Base-by-base conservation (phyloP, 2,113 vertebrate species). In the Ariopsis seemanni region DNA sequence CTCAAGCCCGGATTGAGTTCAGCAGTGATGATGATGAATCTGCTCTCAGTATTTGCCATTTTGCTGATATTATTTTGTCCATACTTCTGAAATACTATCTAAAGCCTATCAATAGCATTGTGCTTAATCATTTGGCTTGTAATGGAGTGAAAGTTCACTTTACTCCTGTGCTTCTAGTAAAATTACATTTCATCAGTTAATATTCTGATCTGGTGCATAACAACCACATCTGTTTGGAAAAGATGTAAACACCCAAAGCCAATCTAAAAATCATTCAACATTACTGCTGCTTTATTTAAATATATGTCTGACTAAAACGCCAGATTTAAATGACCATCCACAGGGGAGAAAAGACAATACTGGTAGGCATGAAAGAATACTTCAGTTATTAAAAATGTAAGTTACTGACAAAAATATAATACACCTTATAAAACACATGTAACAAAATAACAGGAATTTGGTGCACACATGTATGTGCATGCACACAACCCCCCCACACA, bases 271-370 rank as follows among this genome's bases (percentile, higher is more conserved):
- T 6, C 52, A 84, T 30, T 71, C 5, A 85, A 55, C 75, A 67
- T 85, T 30, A 87, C n/a, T 84, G 60, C n/a, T 82, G 18, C 94
- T 92, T 90, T 89, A 87, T 95, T 94, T 95, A 93, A 95, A 95
- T 94, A 94, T 93, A 94, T 92, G 80, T 93, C 95, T 94, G 95
- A 95, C 95, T 96, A 96, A 92, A 96, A 96, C 95, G 94, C 89
- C 95, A 96, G 94, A 94, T 92, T 91, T 53, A 88, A 91, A 55
- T 83, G 30, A 89, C 52, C 82, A 91, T 91, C 91, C 87, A 86
- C 88, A 92, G 89, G 92, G 17, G 88, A 88, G 90, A 69, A 58
- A 87, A 89, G 77, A 89, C 91, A 92, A 91, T 48, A 91, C 27
- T 89, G 65, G 42, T 83, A 89, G 79, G 86, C 67, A 88, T 89